Evolutionary conservation across 2,888 invertebrate species (phyloP).

Genomic region (Tigriopus californicus): DNA sequence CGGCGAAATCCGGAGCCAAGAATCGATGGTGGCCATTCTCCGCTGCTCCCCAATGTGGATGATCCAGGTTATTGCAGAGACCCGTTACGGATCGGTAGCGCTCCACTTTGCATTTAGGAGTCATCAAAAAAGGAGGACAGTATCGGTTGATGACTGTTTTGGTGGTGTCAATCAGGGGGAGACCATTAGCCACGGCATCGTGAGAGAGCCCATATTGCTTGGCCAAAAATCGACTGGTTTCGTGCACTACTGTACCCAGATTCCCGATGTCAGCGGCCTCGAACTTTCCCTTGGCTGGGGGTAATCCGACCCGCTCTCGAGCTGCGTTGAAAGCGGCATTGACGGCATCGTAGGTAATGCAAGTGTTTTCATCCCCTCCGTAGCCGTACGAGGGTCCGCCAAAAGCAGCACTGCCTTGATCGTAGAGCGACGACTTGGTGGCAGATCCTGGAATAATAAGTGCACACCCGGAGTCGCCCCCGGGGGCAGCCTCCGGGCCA

Average conservation of each 20-base stretch:
- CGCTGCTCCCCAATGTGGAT: conserved; percentile 23
- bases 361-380: conserved; percentile 16
- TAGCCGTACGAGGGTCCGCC: conserved; percentile 13
- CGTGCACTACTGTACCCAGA: conserved; percentile 20
- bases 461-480: conserved; percentile 18
- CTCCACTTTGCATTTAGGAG: conserved; percentile 19
- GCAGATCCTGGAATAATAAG: conserved; percentile 21
- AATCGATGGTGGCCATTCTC: conserved; percentile 16
- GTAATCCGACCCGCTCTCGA: conserved; percentile 19
- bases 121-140: conserved; percentile 22
- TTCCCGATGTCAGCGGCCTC: conserved; percentile 19
- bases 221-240: conserved; percentile 20
- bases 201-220: conserved; percentile 19
- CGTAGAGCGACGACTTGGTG: conserved; percentile 19
- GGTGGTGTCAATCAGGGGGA: conserved; percentile 24
- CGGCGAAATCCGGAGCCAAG: conserved; percentile 59
- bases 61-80: conserved; percentile 24
- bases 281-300: conserved; percentile 16
- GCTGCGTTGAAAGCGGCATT: conserved; percentile 21
- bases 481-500: neutral
- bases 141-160: conserved; percentile 22
- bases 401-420: conserved; percentile 18
- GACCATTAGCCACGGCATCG: conserved; percentile 23
- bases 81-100: conserved; percentile 22
- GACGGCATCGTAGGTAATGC: conserved; percentile 20